Evolutionary conservation across 2,797 vertebrate species (phyloP).

Genomic region (Hypotaenidia okinawae): DNA sequence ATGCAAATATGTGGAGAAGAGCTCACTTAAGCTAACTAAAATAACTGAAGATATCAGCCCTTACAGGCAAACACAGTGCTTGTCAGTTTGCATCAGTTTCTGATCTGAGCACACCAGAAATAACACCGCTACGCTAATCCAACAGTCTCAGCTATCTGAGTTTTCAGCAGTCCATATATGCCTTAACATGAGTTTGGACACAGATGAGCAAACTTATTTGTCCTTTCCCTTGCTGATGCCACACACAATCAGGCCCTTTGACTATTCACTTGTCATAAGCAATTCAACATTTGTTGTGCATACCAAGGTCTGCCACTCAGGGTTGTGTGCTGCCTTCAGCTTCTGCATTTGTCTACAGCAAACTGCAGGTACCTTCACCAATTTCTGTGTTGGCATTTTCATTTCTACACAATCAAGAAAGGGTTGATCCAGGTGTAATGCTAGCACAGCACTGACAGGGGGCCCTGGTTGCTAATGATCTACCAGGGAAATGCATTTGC

Average conservation of each 20-base stretch:
- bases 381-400: background rate
- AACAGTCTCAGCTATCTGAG: background rate
- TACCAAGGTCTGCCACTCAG: background rate
- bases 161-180: background rate
- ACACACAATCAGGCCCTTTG: background rate
- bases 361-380: background rate
- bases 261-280: background rate
- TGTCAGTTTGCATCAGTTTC: constrained; percentile 44
- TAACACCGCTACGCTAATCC: background rate
- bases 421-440: background rate
- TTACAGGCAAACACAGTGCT: background rate
- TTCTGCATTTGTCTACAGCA: background rate
- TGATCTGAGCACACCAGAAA: background rate
- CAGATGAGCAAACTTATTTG: constrained; percentile 17
- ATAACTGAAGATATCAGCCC: constrained; percentile 10
- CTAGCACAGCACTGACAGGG: background rate
- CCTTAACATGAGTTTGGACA: background rate
- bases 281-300: background rate
- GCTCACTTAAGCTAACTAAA: background rate
- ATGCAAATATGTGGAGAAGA: background rate
- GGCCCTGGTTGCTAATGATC: background rate
- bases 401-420: background rate
- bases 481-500: background rate
- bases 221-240: background rate
- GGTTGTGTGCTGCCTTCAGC: background rate